Base-by-base conservation (phyloP, 64 coral and sea anemone genomes). In the Orbicella faveolata region DNA sequence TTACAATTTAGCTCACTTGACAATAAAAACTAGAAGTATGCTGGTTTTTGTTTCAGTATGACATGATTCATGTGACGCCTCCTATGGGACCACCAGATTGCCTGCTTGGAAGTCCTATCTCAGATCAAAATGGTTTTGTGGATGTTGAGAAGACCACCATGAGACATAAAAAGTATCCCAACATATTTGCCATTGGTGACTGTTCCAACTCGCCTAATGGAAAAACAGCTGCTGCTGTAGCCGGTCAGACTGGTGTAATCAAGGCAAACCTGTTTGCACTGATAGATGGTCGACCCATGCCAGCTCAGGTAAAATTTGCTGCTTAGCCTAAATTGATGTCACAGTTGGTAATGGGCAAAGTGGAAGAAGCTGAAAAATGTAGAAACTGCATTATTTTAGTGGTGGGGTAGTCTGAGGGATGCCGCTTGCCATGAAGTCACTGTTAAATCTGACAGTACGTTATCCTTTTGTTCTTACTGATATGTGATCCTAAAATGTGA, bases 161-260 rank as follows among this genome's bases (percentile, higher is more conserved):
- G 94, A 81, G 90, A 65, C 94, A 96, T 20, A 99, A 99, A 75
- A 95, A 72, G 35, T 99, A 88, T 78, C 65, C 89, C 8, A 96
- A 99, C 62, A 95, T 99, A 18, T 99, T 99, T 95, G 97, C 90
- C 20, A 86, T 99, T 65, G 97, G 97, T 34, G 97, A 99, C 44
- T 99, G 97, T 25, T 81, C 91, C 14, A 99, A 99, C 84, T 96
- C 97, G 23, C 97, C 97, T 2, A 99, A 99, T 87, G 97, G 97
- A 13, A 99, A 99, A 69, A 99, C 97, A 9, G 97, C 94, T 16
- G 97, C 97, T 37, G 97, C 97, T 19, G 97, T 99, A 14, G 97
- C 97, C 12, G 97, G 97, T 36, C 97, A 99, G 88, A 75, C 91
- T 25, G 97, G 97, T 73, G 97, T 99, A 2, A 83, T 96, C 57